These are phyloP conservation scores for Sitophilus oryzae DNA, from an alignment of 1,140 invertebrate genomes.

Conservation along the genomic window DNA sequence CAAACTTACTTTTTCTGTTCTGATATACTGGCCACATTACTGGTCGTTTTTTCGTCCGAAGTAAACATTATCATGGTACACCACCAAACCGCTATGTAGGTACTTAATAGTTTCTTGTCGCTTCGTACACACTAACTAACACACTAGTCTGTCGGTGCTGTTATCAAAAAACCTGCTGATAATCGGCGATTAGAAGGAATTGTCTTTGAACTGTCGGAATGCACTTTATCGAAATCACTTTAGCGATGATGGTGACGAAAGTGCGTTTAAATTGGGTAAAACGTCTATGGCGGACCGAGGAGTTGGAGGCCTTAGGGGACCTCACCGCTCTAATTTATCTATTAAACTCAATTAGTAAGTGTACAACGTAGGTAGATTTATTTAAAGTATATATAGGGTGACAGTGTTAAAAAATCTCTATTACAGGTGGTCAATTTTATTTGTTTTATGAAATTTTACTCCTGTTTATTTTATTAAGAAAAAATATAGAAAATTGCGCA, in stretches of 20 bases:
- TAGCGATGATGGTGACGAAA: background rate
- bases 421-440: too few relatives aligned
- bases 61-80: slow-evolving; percentile 25
- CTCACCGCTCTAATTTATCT: slow-evolving; percentile 38
- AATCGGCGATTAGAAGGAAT: background rate
- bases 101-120: too few relatives aligned
- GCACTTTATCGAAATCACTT: slow-evolving; percentile 10
- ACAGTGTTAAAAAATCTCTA: too few relatives aligned
- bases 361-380: slow-evolving; percentile 11
- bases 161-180: background rate
- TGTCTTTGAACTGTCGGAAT: background rate
- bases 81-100: too few relatives aligned
- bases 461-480: too few relatives aligned
- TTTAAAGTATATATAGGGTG: too few relatives aligned
- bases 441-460: too few relatives aligned
- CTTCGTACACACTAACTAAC: too few relatives aligned
- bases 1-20: slow-evolving; percentile 22
- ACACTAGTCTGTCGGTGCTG: background rate
- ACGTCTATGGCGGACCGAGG: background rate
- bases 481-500: too few relatives aligned
- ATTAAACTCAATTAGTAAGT: slow-evolving; percentile 38
- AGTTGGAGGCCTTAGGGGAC: slow-evolving; percentile 23
- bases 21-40: slow-evolving; percentile 8
- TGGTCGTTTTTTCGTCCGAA: slow-evolving; percentile 18
- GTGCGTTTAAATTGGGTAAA: slow-evolving; percentile 13